Evolutionary conservation across 2,888 invertebrate species (phyloP).

Genomic region (Morpho achilles): DNA sequence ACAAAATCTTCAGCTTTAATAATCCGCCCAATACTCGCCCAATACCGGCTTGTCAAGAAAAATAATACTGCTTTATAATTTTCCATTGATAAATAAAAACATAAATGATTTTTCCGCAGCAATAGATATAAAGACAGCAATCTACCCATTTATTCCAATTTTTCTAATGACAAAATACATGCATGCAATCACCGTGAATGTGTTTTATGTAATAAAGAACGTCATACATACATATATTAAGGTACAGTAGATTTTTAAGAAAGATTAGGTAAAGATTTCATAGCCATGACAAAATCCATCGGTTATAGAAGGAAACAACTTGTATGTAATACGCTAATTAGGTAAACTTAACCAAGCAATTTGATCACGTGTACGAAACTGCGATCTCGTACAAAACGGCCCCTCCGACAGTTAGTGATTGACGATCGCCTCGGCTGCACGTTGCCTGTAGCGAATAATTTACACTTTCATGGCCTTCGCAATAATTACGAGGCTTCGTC

Average conservation of each 20-base stretch:
- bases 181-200: too few relatives aligned
- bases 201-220: too few relatives aligned
- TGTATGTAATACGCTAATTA: constrained; percentile 15
- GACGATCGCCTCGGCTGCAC: constrained; percentile 49
- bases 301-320: constrained; percentile 8
- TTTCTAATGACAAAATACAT: too few relatives aligned
- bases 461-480: constrained; percentile 26
- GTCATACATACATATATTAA: too few relatives aligned
- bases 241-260: background rate
- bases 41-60: too few relatives aligned
- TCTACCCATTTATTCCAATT: too few relatives aligned
- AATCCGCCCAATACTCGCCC: too few relatives aligned
- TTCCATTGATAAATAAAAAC: too few relatives aligned
- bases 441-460: constrained; percentile 25
- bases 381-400: constrained; percentile 23
- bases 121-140: too few relatives aligned
- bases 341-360: constrained; percentile 18
- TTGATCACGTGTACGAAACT: constrained; percentile 13
- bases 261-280: constrained; percentile 9
- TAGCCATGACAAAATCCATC: constrained; percentile 4
- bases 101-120: too few relatives aligned
- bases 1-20: too few relatives aligned
- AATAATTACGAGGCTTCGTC: constrained; percentile 17
- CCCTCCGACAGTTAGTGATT: constrained; percentile 49
- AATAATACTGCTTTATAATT: too few relatives aligned